Evolutionary conservation across 2,888 invertebrate species (phyloP).

Genomic region (Morpho helenor): DNA sequence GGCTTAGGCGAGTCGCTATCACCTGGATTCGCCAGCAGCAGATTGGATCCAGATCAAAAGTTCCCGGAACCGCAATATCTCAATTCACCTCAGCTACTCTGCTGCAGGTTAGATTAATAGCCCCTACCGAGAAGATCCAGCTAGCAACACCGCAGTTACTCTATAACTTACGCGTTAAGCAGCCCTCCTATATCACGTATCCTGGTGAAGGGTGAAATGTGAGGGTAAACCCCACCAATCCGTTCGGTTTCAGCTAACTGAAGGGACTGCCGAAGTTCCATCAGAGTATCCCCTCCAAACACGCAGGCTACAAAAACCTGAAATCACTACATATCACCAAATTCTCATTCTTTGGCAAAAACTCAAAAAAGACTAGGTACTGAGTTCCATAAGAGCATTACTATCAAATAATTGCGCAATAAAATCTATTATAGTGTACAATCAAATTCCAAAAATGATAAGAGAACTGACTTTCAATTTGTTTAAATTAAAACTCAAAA

Average conservation of each 20-base stretch:
- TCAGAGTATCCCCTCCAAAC: slow-evolving; percentile 97
- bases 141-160: not conserved
- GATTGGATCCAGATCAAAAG: too few species aligned
- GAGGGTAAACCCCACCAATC: slow-evolving; percentile 92
- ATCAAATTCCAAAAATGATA: too few species aligned
- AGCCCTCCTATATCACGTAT: slow-evolving; percentile 92
- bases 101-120: not conserved
- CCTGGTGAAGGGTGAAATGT: slow-evolving; percentile 93
- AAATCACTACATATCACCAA: not conserved
- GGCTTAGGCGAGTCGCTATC: too few species aligned
- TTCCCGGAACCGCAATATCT: too few species aligned
- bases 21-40: too few species aligned
- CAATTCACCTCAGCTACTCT: not conserved
- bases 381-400: too few species aligned
- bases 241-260: slow-evolving; percentile 97
- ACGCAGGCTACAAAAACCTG: slow-evolving; percentile 92
- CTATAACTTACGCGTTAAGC: slow-evolving; percentile 77
- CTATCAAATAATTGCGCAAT: too few species aligned
- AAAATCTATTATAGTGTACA: too few species aligned
- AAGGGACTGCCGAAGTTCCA: slow-evolving; percentile 92
- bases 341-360: not conserved
- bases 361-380: not conserved
- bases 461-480: too few species aligned
- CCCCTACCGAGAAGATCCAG: not conserved
- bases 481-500: too few species aligned